phyloP scores from a whole-genome alignment of 2,113 vertebrate species.

The Xenopus laevis region DNA sequence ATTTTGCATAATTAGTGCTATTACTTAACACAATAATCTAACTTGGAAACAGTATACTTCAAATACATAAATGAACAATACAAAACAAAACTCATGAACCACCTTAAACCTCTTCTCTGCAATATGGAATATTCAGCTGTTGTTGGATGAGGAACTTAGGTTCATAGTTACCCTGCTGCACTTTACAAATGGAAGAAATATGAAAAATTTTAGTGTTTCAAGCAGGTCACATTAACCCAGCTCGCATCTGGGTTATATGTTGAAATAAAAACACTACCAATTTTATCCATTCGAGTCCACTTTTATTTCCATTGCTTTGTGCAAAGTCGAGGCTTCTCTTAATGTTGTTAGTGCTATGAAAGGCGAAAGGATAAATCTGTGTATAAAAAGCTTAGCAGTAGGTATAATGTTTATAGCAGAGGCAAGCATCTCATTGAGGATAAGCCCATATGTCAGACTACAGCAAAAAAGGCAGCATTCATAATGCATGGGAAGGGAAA shows the following conservation, averaged over 20 bases:
- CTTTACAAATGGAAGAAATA: too few relatives aligned
- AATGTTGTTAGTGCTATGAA: conserved; percentile 29
- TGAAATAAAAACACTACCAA: conserved; percentile 21
- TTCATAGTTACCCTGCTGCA: not conserved
- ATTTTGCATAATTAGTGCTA: conserved; percentile 28
- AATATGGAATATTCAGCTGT: not conserved
- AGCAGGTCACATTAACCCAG: conserved; percentile 19
- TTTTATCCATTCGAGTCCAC: conserved; percentile 11
- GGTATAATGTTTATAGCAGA: conserved; percentile 33
- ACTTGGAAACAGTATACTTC: not conserved
- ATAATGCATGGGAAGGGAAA: conserved; percentile 23
- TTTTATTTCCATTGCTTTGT: conserved; percentile 24
- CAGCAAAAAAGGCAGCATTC: conserved; percentile 19
- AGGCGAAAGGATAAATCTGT: conserved; percentile 12
- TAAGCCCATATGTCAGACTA: conserved; percentile 37
- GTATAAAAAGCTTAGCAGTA: conserved; percentile 31
- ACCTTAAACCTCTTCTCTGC: not conserved
- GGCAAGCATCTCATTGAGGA: conserved; percentile 34
- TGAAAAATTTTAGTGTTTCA: not conserved
- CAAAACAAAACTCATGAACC: not conserved
- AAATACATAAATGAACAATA: not conserved
- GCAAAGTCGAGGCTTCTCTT: conserved; percentile 15
- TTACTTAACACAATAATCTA: conserved; percentile 30
- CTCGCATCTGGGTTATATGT: not conserved
- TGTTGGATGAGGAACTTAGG: not conserved